Conservation (phyloP, 2,888 invertebrate genomes). For the Plagodis pulveraria region DNA sequence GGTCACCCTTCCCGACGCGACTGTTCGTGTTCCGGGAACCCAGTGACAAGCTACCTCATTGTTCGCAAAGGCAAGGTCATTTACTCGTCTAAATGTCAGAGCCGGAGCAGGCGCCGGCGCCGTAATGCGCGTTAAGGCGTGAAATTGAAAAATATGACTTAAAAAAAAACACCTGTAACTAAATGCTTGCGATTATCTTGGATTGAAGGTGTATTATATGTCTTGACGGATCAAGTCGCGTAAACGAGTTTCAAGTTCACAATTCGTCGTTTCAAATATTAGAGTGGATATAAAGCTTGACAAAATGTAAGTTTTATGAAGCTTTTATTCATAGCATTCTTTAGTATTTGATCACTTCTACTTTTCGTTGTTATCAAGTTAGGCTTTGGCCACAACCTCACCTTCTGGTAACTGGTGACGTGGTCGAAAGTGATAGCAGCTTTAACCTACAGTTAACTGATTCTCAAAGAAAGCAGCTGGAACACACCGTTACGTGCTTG, state of each 20-base stretch:
- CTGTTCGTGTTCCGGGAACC: conserved; percentile 72
- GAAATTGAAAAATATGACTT: conserved; percentile 39
- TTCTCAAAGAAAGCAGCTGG: too few species aligned
- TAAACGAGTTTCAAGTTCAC: conserved; percentile 1
- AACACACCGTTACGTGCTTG: too few species aligned
- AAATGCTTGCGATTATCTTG: conserved; percentile 25
- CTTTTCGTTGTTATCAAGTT: too few species aligned
- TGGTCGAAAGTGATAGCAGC: too few species aligned
- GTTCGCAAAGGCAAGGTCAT: conserved; percentile 77
- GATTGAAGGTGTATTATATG: conserved; percentile 3
- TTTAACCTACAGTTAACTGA: too few species aligned
- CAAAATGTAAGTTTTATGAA: too few species aligned
- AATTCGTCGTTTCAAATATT: too few species aligned
- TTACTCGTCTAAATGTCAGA: conserved; percentile 76
- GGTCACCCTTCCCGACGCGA: conserved; percentile 58
- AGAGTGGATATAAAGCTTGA: too few species aligned
- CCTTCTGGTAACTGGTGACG: too few species aligned
- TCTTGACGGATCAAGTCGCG: conserved; percentile 6
- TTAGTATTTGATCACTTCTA: too few species aligned
- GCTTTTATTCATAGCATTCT: too few species aligned
- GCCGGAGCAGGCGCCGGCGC: conserved; percentile 63
- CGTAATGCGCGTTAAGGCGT: conserved; percentile 39
- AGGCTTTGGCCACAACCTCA: too few species aligned
- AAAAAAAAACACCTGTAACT: conserved; percentile 31
- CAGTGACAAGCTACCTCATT: conserved; percentile 68